Base-by-base conservation (phyloP, 2,113 vertebrate genomes). In the Eubucco bourcierii region DNA sequence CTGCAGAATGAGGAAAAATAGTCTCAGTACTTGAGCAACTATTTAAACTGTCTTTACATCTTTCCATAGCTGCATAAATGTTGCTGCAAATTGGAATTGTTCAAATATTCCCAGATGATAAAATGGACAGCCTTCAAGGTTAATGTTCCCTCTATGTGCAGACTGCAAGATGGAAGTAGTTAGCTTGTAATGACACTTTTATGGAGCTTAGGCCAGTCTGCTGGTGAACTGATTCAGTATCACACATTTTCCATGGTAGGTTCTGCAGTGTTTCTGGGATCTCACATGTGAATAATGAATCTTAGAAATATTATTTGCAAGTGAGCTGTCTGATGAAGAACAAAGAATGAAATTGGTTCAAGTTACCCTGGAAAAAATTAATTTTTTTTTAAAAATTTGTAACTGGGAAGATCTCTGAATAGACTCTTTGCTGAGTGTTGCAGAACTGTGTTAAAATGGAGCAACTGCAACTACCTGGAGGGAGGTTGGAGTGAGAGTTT, bases 381-480 rank as follows among this genome's bases (percentile, higher is more conserved):
- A 94, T 95, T 95, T 92, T 70, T 83, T 94, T 91, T 87, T 92
- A 86, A 95, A 95, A 94, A 94, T 29, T 78, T 67, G 25, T 88
- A 72, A 76, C 61, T 65, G 34, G 63, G 83, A 93, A 87, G 76
- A 88, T 74, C 27, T 80, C 56, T 10, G 64, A 91, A 93, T 41
- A 93, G 64, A 52, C 19, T 81, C 56, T 87, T 75, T 87, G 77
- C 92, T 95, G 90, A 90, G 81, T 90, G 41, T 55, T 91, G 59
- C 55, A 91, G 50, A 95, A 87, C 27, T 74, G 58, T 61, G 33
- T 80, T 91, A 60, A 85, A 52, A 86, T 39, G 41, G 80, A 95
- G 53, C 33, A 90, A 46, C 16, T 46, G 8, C 16, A 46, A 18
- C 44, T 46, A 46, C 44, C 44, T 46, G 44, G 18, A 46, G 44